A percentile compares a stretch with the other conserved stretches of the same genome.
Conservation (phyloP, 2,888 invertebrate species). For the Tachina lurida region DNA sequence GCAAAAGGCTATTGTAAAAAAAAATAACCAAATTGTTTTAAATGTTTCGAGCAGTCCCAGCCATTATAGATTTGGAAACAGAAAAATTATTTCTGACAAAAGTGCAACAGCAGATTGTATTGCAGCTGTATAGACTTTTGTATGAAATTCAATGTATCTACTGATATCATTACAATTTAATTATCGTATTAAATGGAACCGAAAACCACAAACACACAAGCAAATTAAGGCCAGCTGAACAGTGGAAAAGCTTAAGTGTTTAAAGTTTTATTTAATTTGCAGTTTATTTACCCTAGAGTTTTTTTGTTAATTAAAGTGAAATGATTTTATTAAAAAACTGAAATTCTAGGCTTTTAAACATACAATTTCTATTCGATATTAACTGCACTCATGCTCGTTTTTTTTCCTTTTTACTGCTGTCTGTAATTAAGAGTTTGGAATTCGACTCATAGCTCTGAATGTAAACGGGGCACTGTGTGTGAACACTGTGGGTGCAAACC, state of each 20-base stretch:
- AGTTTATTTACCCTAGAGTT: neutral
- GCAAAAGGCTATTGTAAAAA: too few relatives aligned
- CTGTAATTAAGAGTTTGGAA: slow-evolving; percentile 41
- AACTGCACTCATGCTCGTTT: neutral
- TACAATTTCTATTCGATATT: too few relatives aligned
- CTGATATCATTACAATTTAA: slow-evolving; percentile 11
- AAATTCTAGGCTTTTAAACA: neutral
- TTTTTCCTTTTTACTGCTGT: neutral
- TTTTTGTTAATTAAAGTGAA: neutral
- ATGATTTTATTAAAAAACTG: neutral
- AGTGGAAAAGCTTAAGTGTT: neutral
- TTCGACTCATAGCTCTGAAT: neutral
- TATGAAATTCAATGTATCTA: slow-evolving; percentile 2
- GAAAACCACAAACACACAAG: slow-evolving; percentile 39
- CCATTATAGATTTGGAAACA: neutral
- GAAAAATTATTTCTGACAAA: slow-evolving; percentile 21
- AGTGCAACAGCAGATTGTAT: neutral
- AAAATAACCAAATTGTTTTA: neutral
- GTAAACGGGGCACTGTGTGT: neutral
- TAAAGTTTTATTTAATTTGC: neutral
- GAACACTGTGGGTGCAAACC: neutral
- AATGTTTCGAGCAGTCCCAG: neutral
- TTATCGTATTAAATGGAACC: slow-evolving; percentile 47
- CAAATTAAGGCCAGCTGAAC: neutral
- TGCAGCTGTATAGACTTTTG: neutral